Base-by-base conservation (phyloP, 30 jellyfish, hydroid and myxozoan genomes). In the Aurelia sp. region DNA sequence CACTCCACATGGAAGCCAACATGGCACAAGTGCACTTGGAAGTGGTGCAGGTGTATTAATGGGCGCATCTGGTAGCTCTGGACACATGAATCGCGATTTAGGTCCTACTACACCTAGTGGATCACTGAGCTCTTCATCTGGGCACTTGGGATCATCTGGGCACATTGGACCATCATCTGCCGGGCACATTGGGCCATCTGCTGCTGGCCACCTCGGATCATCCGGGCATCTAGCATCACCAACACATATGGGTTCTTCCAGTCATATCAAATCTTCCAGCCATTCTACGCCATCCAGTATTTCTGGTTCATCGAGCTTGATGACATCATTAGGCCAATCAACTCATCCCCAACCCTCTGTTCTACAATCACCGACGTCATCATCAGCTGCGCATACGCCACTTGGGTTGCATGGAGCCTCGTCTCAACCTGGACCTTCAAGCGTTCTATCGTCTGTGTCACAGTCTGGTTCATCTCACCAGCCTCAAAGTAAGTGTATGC, bases 221-320 rank as follows among this genome's bases (percentile, higher is more conserved):
- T 55, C 91, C 21, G 91, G 84, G 19, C 83, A 67, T 50, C 57
- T 81, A 80, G 72, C 90, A 50, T 80, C 90, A 3, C 82, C 90
- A 10, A 67, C 60, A 52, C 90, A 80, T 59, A 65, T 63, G 72
- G 47, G 61, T 8, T 66, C 90, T 15, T 73, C 85, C 21, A 51
- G 85, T 30, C 85, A 47, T 11, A 51, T 44, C 3, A 73, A 73
- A 30, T 27, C 78, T n/a, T 80, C 90, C 5, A 80, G 89, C 63
- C 79, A 67, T 30, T 40, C 55, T 16, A 33, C 78, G 35, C 47
- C 82, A 7, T 64, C 90, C 74, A 80, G 90, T 31, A 41, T 35
- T 20, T 80, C 90, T n/a, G 83, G 86, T 18, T 83, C 92, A 0
- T 67, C 84, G 18, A 48, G 69, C 65, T 15, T 30, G 13, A 20